Conservation (phyloP, 2,888 invertebrate genomes). For the Lasioglossum calceatum region DNA sequence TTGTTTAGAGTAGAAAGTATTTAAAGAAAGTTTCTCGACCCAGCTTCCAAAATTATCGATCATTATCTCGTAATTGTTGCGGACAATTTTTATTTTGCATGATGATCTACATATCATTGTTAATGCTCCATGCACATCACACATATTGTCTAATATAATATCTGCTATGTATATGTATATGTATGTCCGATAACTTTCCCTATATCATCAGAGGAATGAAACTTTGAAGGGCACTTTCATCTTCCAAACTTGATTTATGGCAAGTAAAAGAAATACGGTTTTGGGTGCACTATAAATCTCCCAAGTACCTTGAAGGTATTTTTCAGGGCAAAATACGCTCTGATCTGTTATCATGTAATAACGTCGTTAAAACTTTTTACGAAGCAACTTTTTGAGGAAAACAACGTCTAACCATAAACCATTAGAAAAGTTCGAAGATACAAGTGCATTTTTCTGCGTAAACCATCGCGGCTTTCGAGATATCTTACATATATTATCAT, state of each 20-base stretch:
- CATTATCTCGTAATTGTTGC: too few relatives aligned
- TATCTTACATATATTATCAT: background rate
- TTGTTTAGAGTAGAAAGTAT: too few relatives aligned
- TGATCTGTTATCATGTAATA: conserved; percentile 10
- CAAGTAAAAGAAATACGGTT: conserved; percentile 1
- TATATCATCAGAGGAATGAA: conserved; percentile 1
- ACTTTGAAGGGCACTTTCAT: conserved; percentile 10
- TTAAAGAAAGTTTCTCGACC: too few relatives aligned
- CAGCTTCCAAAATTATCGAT: too few relatives aligned
- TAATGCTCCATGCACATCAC: background rate
- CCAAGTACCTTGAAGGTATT: background rate
- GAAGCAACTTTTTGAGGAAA: background rate
- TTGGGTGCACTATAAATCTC: conserved; percentile 8
- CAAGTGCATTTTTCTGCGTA: background rate
- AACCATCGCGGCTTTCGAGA: background rate
- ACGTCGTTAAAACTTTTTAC: conserved; percentile 15
- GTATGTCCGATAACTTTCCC: background rate
- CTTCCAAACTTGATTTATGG: conserved; percentile 11
- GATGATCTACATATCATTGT: background rate
- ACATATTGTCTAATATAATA: background rate
- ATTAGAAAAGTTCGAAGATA: background rate
- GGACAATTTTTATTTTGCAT: background rate
- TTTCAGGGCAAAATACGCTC: conserved; percentile 1
- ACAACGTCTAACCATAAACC: background rate
- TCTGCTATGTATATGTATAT: background rate